These are phyloP conservation scores for Poeciliopsis occidentalis DNA, from an alignment of 2,113 vertebrate genomes.

Conservation along the genomic window DNA sequence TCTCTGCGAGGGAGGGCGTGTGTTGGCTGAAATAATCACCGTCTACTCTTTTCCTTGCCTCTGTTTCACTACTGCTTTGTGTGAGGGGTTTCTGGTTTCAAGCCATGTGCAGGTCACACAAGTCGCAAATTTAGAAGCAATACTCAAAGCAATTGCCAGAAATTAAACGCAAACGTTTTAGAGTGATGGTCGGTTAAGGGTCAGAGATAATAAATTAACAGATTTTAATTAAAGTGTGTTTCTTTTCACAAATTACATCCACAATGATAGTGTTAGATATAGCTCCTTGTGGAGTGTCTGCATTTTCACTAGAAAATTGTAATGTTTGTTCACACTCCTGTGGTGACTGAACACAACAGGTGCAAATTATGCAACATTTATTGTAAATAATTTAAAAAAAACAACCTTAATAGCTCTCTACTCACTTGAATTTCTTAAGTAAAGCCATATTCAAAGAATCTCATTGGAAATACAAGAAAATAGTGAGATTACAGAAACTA, in stretches of 20 bases:
- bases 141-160: constrained; percentile 33
- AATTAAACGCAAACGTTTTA: constrained; percentile 20
- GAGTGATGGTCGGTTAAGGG: constrained; percentile 22
- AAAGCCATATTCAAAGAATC: neutral
- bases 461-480: neutral
- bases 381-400: neutral
- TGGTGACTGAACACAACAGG: constrained; percentile 25
- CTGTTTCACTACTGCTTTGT: constrained; percentile 54
- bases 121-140: constrained; percentile 37
- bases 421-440: neutral
- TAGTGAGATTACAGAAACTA: neutral
- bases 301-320: constrained; percentile 15
- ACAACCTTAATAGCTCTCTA: neutral
- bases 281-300: constrained; percentile 34
- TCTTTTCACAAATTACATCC: constrained; percentile 6
- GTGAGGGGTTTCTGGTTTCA: constrained; percentile 59
- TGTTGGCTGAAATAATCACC: constrained; percentile 62
- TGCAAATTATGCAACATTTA: constrained; percentile 24
- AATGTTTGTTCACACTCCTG: constrained; percentile 11
- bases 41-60: constrained; percentile 61
- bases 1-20: constrained; percentile 31
- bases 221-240: neutral
- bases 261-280: constrained; percentile 27
- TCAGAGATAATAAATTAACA: constrained; percentile 38
- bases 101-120: constrained; percentile 38